Evolutionary conservation across 92 coral and sea anemone species (phyloP), one percentile per base, ranked within the genome.

Genomic region (Porites divaricata): DNA sequence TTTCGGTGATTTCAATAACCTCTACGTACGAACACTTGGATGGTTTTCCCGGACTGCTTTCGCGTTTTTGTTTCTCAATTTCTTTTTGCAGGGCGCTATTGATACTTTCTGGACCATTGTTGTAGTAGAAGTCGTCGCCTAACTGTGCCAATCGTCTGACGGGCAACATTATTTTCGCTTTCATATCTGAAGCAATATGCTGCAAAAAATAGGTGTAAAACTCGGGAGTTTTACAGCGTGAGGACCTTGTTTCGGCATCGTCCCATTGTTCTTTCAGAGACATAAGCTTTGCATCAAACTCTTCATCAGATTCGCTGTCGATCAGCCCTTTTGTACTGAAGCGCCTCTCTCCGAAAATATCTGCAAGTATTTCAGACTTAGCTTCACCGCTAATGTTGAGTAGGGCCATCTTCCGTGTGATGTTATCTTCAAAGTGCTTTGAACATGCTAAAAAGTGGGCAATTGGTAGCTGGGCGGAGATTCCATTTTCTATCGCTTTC

Each of bases 101-200:
- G 79, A 89, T 89, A 65, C 87, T 85, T 51, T 84, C 86, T 6
- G 85, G 57, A 25, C 88, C 20, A 23, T 88, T 83, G 66, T 83
- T 86, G 79, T 81, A 90, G 64, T 72, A 90, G 28, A 90, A 66
- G 53, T 86, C 83, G 72, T 87, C 91, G 1, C 90, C 93, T 20
- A 90, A 83, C 13, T 89, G 88, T 26, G 91, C 88, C n/a, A 68
- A 65, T 52, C 93, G 81, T 75, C 89, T 66, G 17, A 86, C 67
- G 7, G 86, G 73, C 21, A 90, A 58, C 26, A 81, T 63, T 85
- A 81, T 90, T 74, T 90, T 90, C 12, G 75, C 26, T 63, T 83
- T 83, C 85, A 87, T 80, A 64, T 87, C 90, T 14, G 82, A 81
- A 4, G 87, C 75, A 50, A 87, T 81, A 63, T 88, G 88, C 15